phyloP scores from a whole-genome alignment of 1,140 invertebrate genomes.

The Stegodyphus mimosarum region DNA sequence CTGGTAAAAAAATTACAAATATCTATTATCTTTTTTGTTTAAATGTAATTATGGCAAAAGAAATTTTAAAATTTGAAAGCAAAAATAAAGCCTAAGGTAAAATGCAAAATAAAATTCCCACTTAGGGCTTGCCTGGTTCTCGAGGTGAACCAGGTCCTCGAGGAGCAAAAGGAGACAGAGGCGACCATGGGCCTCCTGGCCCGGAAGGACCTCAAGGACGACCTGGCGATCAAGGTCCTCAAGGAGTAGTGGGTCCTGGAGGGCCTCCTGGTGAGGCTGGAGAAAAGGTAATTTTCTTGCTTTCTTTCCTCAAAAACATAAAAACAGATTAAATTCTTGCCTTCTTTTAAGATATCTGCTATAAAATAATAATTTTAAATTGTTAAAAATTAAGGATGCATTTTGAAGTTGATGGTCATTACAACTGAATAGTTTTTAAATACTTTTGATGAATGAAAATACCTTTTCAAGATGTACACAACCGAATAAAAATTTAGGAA shows the following conservation, averaged over 20 bases:
- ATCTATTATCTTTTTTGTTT: no score
- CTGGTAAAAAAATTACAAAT: constrained; percentile 68
- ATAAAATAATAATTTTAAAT: not conserved
- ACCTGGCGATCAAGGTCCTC: constrained; percentile 74
- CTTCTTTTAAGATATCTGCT: not conserved
- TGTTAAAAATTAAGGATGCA: not conserved
- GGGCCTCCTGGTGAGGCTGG: constrained; percentile 75
- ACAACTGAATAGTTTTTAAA: not conserved
- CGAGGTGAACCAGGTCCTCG: constrained; percentile 75
- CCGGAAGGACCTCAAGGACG: constrained; percentile 67
- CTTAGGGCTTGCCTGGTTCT: constrained; percentile 76
- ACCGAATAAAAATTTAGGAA: no score
- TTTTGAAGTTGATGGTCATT: not conserved
- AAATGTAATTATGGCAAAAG: no score
- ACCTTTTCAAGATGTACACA: no score
- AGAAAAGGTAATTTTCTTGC: constrained; percentile 41
- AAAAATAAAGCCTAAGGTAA: no score
- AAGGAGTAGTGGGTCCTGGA: constrained; percentile 75
- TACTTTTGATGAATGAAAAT: no score
- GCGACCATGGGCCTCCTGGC: constrained; percentile 79
- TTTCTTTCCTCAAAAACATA: not conserved
- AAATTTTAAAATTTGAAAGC: no score
- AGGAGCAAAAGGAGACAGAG: constrained; percentile 81
- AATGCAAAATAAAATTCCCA: not conserved
- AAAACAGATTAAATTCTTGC: not conserved